A percentile compares a stretch with the other conserved stretches of the same genome.
phyloP scores from a whole-genome alignment of 2,888 invertebrate species.

The Polietes domitor region DNA sequence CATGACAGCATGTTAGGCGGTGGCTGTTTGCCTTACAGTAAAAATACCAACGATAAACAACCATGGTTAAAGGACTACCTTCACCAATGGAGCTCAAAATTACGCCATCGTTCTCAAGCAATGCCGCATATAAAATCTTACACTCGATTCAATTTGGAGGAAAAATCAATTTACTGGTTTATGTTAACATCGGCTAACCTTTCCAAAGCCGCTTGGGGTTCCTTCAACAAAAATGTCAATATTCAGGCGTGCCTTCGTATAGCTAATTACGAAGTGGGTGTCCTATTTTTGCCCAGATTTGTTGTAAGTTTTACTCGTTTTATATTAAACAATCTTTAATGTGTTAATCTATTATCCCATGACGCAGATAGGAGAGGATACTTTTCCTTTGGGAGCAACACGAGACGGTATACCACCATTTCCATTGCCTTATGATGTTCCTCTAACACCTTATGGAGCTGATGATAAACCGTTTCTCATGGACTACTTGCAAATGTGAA shows the following conservation, averaged over 20 bases:
- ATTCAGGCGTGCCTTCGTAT: slow-evolving; percentile 85
- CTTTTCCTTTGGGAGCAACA: slow-evolving; percentile 82
- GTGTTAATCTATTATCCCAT: slow-evolving; percentile 43
- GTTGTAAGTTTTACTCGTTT: slow-evolving; percentile 84
- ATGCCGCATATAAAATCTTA: slow-evolving; percentile 98
- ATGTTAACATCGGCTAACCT: slow-evolving; percentile 96
- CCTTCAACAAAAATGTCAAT: slow-evolving; percentile 83
- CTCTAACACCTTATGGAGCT: slow-evolving; percentile 86
- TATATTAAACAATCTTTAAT: neutral
- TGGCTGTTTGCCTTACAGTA: slow-evolving; percentile 93
- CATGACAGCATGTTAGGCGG: slow-evolving; percentile 93
- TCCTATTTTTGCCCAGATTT: slow-evolving; percentile 91
- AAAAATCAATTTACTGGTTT: slow-evolving; percentile 85
- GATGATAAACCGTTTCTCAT: slow-evolving; percentile 87
- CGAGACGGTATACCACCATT: slow-evolving; percentile 80
- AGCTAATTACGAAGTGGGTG: slow-evolving; percentile 95
- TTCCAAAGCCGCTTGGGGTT: slow-evolving; percentile 99
- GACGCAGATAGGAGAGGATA: slow-evolving; percentile 83
- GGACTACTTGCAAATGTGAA: slow-evolving; percentile 82
- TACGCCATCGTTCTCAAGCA: slow-evolving; percentile 87
- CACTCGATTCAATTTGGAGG: slow-evolving; percentile 87
- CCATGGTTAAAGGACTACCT: slow-evolving; percentile 89
- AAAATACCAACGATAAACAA: slow-evolving; percentile 90
- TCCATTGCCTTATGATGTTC: slow-evolving; percentile 92
- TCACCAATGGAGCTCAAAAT: slow-evolving; percentile 91